Conservation (phyloP, 2,797 vertebrate species). For the Synanceia verrucosa region DNA sequence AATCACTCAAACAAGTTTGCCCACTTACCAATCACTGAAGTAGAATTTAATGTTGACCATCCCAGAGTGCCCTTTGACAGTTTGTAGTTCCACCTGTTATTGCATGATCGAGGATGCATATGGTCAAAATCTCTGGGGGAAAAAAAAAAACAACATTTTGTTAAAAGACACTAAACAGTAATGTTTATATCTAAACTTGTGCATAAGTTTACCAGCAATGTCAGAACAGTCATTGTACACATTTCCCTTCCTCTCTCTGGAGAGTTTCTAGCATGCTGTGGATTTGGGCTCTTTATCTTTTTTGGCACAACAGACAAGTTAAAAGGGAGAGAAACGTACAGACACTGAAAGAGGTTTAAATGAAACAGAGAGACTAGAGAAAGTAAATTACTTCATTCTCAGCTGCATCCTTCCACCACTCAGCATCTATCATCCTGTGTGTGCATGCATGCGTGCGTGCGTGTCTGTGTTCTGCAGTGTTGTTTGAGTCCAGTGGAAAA, state of each 20-base stretch:
- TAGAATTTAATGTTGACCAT: constrained; percentile 3
- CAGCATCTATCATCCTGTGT: constrained; percentile 16
- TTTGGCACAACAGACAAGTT: neutral
- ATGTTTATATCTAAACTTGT: neutral
- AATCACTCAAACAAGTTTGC: neutral
- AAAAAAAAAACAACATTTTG: neutral
- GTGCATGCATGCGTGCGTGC: constrained; percentile 5
- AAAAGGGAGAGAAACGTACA: neutral
- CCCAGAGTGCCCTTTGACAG: neutral
- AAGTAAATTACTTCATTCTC: constrained; percentile 23
- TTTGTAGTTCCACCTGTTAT: neutral
- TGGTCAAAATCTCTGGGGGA: neutral
- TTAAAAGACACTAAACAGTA: neutral
- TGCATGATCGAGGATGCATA: neutral
- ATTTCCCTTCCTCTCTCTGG: neutral
- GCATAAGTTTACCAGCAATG: fast-evolving
- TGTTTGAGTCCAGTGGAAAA: constrained; percentile 73
- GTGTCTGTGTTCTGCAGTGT: constrained; percentile 19
- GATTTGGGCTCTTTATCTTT: neutral
- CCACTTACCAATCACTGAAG: neutral
- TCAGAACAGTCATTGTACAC: neutral
- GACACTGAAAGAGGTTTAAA: neutral
- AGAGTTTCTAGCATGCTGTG: neutral
- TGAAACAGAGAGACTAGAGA: constrained; percentile 2
- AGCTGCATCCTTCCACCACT: constrained; percentile 24